Conservation (phyloP, 2,113 vertebrate species). For the Athene cunicularia region DNA sequence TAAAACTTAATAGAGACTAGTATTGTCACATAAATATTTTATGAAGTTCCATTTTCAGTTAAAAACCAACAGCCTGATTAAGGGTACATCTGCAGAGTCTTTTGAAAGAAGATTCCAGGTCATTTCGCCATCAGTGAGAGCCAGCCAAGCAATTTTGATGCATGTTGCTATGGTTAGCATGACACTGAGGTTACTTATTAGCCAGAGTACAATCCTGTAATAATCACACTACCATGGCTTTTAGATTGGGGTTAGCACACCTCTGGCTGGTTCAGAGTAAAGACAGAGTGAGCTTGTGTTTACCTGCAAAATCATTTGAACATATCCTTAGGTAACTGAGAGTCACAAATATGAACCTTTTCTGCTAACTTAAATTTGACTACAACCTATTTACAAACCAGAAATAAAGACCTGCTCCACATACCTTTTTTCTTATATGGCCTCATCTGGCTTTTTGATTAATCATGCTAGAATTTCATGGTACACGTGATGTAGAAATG, state of each 20-base stretch:
- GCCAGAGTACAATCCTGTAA: background rate
- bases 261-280: background rate
- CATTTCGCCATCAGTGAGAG: background rate
- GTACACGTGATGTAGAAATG: background rate
- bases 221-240: background rate
- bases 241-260: background rate
- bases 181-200: background rate
- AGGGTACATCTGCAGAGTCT: background rate
- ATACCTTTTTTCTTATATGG: fast-evolving
- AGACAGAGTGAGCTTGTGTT: background rate
- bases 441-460: background rate
- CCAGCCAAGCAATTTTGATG: background rate
- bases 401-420: background rate
- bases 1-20: background rate
- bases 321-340: background rate
- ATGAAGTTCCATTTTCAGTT: background rate
- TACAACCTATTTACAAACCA: background rate
- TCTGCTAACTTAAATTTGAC: background rate
- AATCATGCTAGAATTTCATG: background rate
- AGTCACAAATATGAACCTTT: background rate
- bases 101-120: background rate
- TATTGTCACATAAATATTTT: background rate
- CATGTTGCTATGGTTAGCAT: background rate
- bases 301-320: background rate
- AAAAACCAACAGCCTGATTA: background rate